These are phyloP conservation scores for Girardinichthys multiradiatus DNA, from an alignment of 2,113 vertebrate genomes.

Conservation along the genomic window DNA sequence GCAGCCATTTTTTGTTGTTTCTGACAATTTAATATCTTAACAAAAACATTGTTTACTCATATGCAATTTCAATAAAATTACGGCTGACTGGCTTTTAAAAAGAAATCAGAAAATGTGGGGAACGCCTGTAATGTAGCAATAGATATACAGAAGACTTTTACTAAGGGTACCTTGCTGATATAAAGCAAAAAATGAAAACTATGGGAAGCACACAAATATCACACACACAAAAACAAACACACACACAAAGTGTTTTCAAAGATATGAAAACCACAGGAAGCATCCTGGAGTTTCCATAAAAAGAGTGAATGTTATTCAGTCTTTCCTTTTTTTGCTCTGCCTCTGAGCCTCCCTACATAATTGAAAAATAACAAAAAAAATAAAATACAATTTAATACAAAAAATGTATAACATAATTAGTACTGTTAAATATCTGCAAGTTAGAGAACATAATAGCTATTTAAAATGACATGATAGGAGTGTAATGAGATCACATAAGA, in stretches of 20 bases:
- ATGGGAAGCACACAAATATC: constrained; percentile 9
- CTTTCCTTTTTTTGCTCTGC: constrained; percentile 5
- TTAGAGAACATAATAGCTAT: no score
- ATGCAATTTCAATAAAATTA: neutral
- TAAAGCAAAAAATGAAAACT: constrained; percentile 25
- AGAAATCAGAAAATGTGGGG: neutral
- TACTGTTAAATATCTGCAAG: no score
- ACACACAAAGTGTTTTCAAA: constrained; percentile 3
- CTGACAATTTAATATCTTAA: neutral
- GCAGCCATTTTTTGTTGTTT: neutral
- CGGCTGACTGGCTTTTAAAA: neutral
- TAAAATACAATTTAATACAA: no score
- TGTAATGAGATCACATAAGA: no score
- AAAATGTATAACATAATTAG: no score
- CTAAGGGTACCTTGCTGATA: constrained; percentile 21
- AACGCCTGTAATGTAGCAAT: constrained; percentile 5
- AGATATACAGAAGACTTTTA: constrained; percentile 6
- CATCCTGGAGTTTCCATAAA: constrained; percentile 34
- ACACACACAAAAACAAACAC: neutral
- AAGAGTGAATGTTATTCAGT: constrained; percentile 34
- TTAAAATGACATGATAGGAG: no score
- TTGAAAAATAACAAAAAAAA: no score
- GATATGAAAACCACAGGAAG: constrained; percentile 35
- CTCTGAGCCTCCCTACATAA: constrained; percentile 14
- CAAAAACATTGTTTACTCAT: neutral